Percentiles rank a stretch among this genome's conserved stretches.
These are phyloP conservation scores for Drosophila pseudoananassae DNA, from an alignment of 1,140 invertebrate species.

Conservation along the genomic window DNA sequence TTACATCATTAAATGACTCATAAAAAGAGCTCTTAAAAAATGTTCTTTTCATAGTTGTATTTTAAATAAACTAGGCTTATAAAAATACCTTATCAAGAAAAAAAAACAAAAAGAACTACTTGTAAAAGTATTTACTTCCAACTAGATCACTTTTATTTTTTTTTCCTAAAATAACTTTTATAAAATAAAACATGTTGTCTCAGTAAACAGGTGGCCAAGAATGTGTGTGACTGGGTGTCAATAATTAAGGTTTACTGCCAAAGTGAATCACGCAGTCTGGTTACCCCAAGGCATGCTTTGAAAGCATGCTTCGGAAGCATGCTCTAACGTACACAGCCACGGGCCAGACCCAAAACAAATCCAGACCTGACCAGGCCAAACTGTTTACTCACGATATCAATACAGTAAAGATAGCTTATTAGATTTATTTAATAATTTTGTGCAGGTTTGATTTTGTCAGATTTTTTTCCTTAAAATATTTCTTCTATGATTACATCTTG, in stretches of 20 bases:
- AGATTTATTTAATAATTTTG: too few relatives aligned
- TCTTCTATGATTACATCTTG: too few relatives aligned
- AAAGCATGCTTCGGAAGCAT: constrained; percentile 31
- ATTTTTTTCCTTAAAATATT: too few relatives aligned
- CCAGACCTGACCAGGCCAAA: constrained; percentile 30
- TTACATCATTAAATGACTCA: background rate
- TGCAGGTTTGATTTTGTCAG: too few relatives aligned
- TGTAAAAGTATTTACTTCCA: too few relatives aligned
- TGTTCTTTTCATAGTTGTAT: too few relatives aligned
- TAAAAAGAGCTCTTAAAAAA: too few relatives aligned
- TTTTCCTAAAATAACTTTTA: constrained; percentile 1
- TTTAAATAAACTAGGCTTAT: too few relatives aligned
- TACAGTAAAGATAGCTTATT: constrained; percentile 1
- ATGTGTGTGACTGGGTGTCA: constrained; percentile 5
- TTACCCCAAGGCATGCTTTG: constrained; percentile 19
- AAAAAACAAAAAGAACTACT: too few relatives aligned
- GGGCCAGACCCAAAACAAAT: constrained; percentile 27
- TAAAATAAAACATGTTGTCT: background rate
- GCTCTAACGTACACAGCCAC: constrained; percentile 17
- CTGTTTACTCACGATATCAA: constrained; percentile 34
- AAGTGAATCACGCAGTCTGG: constrained; percentile 38
- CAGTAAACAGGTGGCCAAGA: background rate
- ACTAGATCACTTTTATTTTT: background rate
- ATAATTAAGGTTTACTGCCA: constrained; percentile 15
- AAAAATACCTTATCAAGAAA: too few relatives aligned